phyloP scores from a whole-genome alignment of 2,113 vertebrate genomes.

The Xiphorhynchus elegans region DNA sequence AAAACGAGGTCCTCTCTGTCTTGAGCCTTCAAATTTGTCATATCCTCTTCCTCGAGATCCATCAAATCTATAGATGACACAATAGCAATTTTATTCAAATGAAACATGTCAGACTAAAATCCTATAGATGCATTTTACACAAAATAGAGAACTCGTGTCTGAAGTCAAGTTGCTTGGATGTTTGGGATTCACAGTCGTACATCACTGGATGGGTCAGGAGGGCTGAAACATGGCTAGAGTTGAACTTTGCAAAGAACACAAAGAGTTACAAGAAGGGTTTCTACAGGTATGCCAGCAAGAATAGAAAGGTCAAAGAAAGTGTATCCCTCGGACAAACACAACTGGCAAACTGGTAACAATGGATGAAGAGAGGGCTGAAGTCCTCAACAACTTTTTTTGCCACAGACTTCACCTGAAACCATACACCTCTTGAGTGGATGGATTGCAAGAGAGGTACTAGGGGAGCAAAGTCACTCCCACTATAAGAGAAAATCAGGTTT shows the following conservation, averaged over 20 bases:
- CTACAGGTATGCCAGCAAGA: background rate
- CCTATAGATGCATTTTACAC: background rate
- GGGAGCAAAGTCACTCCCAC: background rate
- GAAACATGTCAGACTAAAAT: background rate
- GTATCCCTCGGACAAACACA: accelerated
- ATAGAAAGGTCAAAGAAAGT: background rate
- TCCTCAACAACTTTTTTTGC: background rate
- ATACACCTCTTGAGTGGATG: background rate
- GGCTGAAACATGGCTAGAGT: background rate
- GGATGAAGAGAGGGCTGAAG: accelerated
- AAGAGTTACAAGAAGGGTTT: background rate
- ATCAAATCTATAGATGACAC: conserved; percentile 82
- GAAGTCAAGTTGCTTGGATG: background rate
- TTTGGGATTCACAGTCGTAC: background rate
- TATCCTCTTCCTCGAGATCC: conserved; percentile 79
- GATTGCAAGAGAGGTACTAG: background rate
- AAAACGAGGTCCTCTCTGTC: conserved; percentile 78
- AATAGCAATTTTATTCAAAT: conserved; percentile 45
- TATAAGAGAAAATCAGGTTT: background rate
- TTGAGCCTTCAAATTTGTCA: conserved; percentile 79
- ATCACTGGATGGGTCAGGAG: background rate
- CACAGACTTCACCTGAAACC: background rate
- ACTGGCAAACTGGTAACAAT: background rate
- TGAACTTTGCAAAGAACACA: background rate
- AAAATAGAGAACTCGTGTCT: background rate